These are phyloP conservation scores for Egretta garzetta DNA, from an alignment of 2,113 vertebrate species.

Conservation along the genomic window DNA sequence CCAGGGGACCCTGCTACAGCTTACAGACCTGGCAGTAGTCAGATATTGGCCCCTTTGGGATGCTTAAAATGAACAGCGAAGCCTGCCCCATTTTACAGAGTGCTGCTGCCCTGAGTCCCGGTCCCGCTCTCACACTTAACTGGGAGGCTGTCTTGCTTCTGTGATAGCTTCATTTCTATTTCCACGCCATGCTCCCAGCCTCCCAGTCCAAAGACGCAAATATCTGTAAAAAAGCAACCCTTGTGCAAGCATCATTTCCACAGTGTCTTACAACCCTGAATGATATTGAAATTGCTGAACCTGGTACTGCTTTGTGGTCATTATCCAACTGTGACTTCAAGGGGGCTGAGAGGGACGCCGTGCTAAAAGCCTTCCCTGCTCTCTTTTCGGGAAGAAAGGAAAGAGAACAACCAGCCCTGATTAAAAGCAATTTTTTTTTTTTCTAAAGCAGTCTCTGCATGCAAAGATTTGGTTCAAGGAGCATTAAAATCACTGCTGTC, in stretches of 20 bases:
- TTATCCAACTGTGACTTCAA: neutral
- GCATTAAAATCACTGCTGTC: constrained; percentile 78
- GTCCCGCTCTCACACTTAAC: neutral
- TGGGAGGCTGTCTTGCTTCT: neutral
- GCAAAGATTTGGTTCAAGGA: constrained; percentile 76
- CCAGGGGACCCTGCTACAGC: neutral
- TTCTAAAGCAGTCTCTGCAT: neutral
- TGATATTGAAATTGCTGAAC: neutral
- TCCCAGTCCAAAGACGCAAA: neutral
- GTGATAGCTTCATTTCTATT: neutral
- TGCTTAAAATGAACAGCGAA: neutral
- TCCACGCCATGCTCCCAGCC: neutral
- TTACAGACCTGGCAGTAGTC: neutral
- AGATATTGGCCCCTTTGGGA: neutral
- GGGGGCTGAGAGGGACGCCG: neutral
- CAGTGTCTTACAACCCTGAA: neutral
- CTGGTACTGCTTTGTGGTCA: neutral
- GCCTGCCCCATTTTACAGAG: neutral
- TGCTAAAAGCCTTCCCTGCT: constrained; percentile 13
- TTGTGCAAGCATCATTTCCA: neutral
- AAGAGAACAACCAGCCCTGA: constrained; percentile 43
- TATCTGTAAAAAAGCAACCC: neutral
- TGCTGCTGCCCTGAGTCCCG: neutral
- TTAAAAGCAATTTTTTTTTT: constrained; percentile 36
- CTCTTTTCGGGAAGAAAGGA: constrained; percentile 1